Percentiles rank a stretch among this genome's conserved stretches.
Conservation (phyloP, 2,113 vertebrate genomes). For the Phalacrocorax carbo region DNA sequence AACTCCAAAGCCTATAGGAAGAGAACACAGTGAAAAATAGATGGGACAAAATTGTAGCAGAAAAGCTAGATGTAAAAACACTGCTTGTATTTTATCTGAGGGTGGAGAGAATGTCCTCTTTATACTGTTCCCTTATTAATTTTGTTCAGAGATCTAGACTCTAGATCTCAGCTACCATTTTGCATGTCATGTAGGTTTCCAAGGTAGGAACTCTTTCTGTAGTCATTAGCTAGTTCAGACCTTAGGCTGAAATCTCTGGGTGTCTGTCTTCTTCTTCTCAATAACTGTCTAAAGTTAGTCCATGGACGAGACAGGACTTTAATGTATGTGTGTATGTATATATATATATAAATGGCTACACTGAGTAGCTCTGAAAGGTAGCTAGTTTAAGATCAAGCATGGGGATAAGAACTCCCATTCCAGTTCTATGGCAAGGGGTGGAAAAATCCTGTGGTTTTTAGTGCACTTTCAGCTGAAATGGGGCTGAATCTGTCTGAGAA, state of each 20-base stretch:
- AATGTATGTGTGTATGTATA: too few relatives aligned
- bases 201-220: not conserved
- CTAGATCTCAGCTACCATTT: not conserved
- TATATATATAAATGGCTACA: not conserved
- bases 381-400: not conserved
- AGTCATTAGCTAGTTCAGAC: not conserved
- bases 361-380: not conserved
- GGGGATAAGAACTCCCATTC: not conserved
- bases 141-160: not conserved
- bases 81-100: not conserved
- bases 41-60: not conserved
- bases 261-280: not conserved
- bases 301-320: not conserved
- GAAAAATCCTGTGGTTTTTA: not conserved
- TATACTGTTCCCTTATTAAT: not conserved
- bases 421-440: not conserved
- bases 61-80: not conserved
- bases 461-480: not conserved
- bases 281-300: not conserved
- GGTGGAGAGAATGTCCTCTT: not conserved
- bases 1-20: not conserved
- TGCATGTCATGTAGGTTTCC: not conserved
- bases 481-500: not conserved
- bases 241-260: not conserved
- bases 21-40: not conserved